Evolutionary conservation across 92 coral and sea anemone genomes (phyloP), one percentile per base, ranked within the genome.

Genomic region (Metridium senile): DNA sequence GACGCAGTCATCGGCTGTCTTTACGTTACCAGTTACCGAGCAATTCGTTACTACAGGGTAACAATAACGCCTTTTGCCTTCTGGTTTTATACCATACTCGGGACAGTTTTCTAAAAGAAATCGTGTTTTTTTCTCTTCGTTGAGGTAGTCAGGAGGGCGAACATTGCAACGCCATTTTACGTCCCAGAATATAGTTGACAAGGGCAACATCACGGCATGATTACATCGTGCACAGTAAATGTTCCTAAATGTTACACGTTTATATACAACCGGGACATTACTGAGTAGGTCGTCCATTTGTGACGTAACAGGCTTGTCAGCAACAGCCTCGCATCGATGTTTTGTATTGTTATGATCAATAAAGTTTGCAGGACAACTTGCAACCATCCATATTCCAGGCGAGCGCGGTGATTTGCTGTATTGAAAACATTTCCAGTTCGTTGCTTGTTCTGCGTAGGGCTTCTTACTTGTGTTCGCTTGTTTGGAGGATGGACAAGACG

Each of bases 211-310:
- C 1, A 32, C 7, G 4, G 51, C 68, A 25, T 35, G 45, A 35
- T 80, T 78, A 53, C 93, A 88, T 46, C n/a, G 61, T 2, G 93
- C 87, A 56, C 89, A 88, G 71, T 70, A 77, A 34, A 67, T 64
- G 49, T 88, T 88, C 43, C 76, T 72, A 76, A 72, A 88, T 28
- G 79, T 88, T 46, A 77, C 78, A 78, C 75, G 58, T n/a, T n/a
- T n/a, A n/a, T n/a, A n/a, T n/a, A n/a, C n/a, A n/a, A 77, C 75
- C 9, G 93, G 92, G 13, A 79, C 74, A 69, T 21, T 74, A 25
- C 68, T 71, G 20, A 57, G 52, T 11, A 72, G 17, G 47, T 74
- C 82, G 13, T 17, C 58, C 9, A 62, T 31, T 52, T 43, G 31
- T 62, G 82, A 6, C 39, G 75, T 62, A 33, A 47, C 71, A 29